phyloP scores from a whole-genome alignment of 2,888 invertebrate genomes.

The Onthophagus sagittarius region DNA sequence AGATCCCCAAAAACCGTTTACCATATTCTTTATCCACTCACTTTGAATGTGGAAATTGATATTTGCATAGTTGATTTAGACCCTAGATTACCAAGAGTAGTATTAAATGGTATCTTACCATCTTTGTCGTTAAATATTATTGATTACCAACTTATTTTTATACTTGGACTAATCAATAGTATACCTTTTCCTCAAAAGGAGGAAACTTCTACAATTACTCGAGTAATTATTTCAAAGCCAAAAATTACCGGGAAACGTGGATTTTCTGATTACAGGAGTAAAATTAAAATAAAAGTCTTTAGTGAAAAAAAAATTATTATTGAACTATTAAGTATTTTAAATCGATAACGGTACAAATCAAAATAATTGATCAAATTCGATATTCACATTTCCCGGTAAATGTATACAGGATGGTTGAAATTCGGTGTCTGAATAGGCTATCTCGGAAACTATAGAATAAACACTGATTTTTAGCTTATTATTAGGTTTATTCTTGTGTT shows the following conservation, averaged over 20 bases:
- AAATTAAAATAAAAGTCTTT: too few relatives aligned
- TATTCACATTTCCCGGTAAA: too few relatives aligned
- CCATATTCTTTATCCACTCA: constrained; percentile 73
- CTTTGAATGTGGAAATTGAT: constrained; percentile 69
- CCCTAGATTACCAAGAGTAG: constrained; percentile 83
- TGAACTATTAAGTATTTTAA: too few relatives aligned
- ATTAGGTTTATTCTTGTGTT: too few relatives aligned
- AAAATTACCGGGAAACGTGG: not conserved
- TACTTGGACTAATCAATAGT: constrained; percentile 63
- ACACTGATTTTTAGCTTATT: too few relatives aligned
- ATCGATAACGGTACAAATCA: too few relatives aligned
- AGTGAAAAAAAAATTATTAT: too few relatives aligned
- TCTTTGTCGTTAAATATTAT: constrained; percentile 65
- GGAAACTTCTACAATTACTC: not conserved
- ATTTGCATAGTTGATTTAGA: constrained; percentile 88
- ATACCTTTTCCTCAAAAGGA: constrained; percentile 60
- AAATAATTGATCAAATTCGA: too few relatives aligned
- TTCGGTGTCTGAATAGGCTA: too few relatives aligned
- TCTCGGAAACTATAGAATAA: too few relatives aligned
- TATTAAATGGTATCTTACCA: constrained; percentile 66
- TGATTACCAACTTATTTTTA: constrained; percentile 57
- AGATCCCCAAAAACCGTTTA: constrained; percentile 58
- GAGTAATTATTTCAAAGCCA: not conserved
- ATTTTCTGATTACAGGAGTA: too few relatives aligned
- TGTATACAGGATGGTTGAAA: too few relatives aligned